Base-by-base conservation (phyloP, 1,140 invertebrate species). In the Zaprionus gabonicus region DNA sequence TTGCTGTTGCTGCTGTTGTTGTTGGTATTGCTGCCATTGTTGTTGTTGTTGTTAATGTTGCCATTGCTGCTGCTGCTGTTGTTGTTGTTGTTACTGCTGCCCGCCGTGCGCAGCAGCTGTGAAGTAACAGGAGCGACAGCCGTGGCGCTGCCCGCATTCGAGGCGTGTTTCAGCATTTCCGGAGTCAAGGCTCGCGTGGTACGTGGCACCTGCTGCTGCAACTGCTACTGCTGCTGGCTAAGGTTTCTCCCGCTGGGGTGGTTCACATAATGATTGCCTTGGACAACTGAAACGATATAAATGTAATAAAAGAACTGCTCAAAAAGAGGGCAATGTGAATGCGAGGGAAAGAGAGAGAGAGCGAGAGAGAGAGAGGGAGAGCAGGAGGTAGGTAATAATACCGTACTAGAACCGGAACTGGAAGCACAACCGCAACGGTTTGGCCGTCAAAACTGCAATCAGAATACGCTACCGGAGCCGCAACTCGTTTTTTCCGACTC, bases 91-190 rank as follows among this genome's bases (percentile, higher is more conserved):
- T 4, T 67, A 49, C 12, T 38, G 27, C 20, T 55, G 38, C 13
- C 78, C 25, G 80, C 62, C 9, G 65, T 77, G 58, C 81, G 81
- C 44, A 83, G 81, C 81, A 83, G 77, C 73, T 79, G 77, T 53
- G 68, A 73, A 56, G 67, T 76, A 58, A 76, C 69, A 36, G 70
- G 57, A 12, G 44, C 76, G 51, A 74, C 46, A 9, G 77, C 68
- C 56, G 78, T 44, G 27, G 84, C 81, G 59, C 72, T 87, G 84
- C 84, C 80, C 44, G 84, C 78, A 74, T 88, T 88, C 15, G 85
- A 88, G 66, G 84, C 85, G 81, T 88, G 85, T 67, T 88, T 88
- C 58, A 88, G 71, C 84, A 88, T 88, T 85, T 90, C 81, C 84
- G 71, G 72, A 69, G 46, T 20, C 46, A 15, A 49, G 46, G 17